Conservation (phyloP, 2,888 invertebrate genomes). For the Brenthis hecate region DNA sequence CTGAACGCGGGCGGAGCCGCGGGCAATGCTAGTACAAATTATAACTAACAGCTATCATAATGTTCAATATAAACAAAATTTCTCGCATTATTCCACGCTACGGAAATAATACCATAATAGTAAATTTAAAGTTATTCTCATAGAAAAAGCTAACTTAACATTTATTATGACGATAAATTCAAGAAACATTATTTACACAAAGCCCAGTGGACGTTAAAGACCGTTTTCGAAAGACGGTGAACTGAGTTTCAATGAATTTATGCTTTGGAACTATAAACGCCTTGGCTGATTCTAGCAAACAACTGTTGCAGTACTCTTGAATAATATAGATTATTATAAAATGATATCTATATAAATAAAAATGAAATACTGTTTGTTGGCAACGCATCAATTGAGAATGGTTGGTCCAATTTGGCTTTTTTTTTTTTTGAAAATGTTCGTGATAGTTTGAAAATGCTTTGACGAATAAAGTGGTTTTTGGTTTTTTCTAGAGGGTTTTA, state of each 20-base stretch:
- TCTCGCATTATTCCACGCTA: neutral
- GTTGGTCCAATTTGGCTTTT: too few species aligned
- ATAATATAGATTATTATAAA: conserved; percentile 13
- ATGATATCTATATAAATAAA: conserved; percentile 4
- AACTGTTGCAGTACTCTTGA: conserved; percentile 23
- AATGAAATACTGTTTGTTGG: neutral
- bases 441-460: too few species aligned
- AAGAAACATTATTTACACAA: conserved; percentile 79
- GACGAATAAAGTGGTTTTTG: too few species aligned
- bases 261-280: conserved; percentile 54
- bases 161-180: conserved; percentile 80
- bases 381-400: too few species aligned
- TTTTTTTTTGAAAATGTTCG: too few species aligned
- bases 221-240: conserved; percentile 73
- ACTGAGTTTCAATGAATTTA: conserved; percentile 75
- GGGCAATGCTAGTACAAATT: too few species aligned
- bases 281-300: conserved; percentile 25
- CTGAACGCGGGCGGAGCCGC: too few species aligned
- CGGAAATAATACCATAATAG: neutral
- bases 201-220: conserved; percentile 77
- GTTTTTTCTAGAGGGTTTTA: too few species aligned
- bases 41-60: neutral
- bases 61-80: neutral
- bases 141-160: conserved; percentile 75
- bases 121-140: conserved; percentile 35